Conservation (phyloP, 2,113 vertebrate genomes). For the Salvelinus alpinus region DNA sequence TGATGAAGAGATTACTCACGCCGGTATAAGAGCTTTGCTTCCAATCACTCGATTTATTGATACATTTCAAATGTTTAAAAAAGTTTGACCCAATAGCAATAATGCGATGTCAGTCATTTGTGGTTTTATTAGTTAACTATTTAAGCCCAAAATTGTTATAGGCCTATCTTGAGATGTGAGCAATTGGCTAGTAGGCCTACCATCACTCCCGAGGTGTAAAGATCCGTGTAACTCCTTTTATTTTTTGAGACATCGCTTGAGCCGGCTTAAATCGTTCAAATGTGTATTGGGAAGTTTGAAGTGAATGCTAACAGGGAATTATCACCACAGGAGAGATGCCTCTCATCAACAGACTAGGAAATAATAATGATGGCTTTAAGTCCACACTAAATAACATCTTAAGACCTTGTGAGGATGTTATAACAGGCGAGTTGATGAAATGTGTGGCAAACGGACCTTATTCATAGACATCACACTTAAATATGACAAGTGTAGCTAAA, state of each 20-base stretch:
- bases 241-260: conserved; percentile 42
- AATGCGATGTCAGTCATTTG: not conserved
- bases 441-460: conserved; percentile 14
- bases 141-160: not conserved
- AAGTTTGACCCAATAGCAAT: not conserved
- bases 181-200: not conserved
- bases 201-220: conserved; percentile 26
- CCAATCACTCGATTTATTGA: too few species aligned
- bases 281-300: conserved; percentile 72
- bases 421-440: conserved; percentile 26
- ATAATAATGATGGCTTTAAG: conserved; percentile 55
- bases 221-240: conserved; percentile 41
- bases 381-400: conserved; percentile 66
- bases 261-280: conserved; percentile 45
- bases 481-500: not conserved
- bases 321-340: conserved; percentile 68
- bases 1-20: too few species aligned
- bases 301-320: conserved; percentile 65
- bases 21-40: too few species aligned
- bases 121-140: not conserved
- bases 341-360: conserved; percentile 58
- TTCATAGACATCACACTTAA: not conserved
- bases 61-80: too few species aligned
- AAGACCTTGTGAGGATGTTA: conserved; percentile 37
- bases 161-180: not conserved